A percentile compares a stretch with the other conserved stretches of the same genome.
Evolutionary conservation across 2,797 vertebrate species (phyloP).

Genomic region (Tokudaia tokunoshimensis): DNA sequence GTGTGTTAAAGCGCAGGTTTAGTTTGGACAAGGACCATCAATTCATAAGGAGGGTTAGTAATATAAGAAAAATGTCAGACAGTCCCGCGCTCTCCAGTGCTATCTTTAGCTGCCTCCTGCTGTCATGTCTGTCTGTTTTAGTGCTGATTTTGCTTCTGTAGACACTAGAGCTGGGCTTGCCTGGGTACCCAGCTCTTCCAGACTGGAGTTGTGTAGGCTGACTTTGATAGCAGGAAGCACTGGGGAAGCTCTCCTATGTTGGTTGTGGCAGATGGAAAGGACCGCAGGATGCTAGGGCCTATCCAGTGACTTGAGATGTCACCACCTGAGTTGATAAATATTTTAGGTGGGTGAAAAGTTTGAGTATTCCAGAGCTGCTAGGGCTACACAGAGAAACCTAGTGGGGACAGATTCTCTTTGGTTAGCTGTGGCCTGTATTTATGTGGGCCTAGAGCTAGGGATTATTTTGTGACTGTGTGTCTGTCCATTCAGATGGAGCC

Average conservation of each 20-base stretch:
- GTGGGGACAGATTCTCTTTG: not conserved
- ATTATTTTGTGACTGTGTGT: not conserved
- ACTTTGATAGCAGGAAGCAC: not conserved
- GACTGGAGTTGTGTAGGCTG: too few species aligned
- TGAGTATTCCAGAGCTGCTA: not conserved
- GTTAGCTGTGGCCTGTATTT: not conserved
- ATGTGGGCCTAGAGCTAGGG: not conserved
- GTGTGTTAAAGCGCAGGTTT: not conserved
- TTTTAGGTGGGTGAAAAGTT: not conserved
- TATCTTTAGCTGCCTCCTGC: not conserved
- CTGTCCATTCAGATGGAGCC: not conserved
- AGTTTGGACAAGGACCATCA: not conserved
- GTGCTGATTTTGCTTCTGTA: not conserved
- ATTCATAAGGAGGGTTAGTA: not conserved
- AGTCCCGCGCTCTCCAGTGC: too few species aligned
- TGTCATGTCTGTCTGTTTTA: not conserved
- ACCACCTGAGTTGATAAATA: not conserved
- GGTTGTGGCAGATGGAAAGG: fast-evolving
- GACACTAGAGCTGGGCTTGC: not conserved
- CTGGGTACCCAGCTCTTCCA: not conserved
- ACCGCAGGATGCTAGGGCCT: fast-evolving
- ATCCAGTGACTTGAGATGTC: not conserved
- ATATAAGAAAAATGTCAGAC: not conserved
- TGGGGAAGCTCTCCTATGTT: not conserved
- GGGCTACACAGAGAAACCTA: not conserved